A percentile compares a stretch with the other conserved stretches of the same genome.
phyloP scores from a whole-genome alignment of 1,140 invertebrate species.

The Cotesia vestalis region DNA sequence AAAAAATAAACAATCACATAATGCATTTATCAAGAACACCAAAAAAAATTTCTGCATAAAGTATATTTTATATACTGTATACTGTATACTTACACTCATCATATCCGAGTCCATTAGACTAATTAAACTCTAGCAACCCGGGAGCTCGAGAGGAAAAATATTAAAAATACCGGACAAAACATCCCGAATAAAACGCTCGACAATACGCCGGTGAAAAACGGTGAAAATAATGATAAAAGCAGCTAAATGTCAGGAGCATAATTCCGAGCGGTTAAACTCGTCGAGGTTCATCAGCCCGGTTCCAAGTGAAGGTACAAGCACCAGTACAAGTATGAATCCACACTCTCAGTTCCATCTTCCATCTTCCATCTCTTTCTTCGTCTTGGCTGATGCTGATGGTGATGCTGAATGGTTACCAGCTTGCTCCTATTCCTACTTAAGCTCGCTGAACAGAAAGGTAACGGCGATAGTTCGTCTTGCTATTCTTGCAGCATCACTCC shows the following conservation, averaged over 20 bases:
- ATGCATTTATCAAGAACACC: too few relatives aligned
- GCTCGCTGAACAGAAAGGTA: too few relatives aligned
- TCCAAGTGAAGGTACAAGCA: conserved; percentile 37
- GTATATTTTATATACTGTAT: too few relatives aligned
- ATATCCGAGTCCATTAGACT: conserved; percentile 33
- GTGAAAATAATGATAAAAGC: conserved; percentile 22
- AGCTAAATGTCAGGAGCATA: conserved; percentile 40
- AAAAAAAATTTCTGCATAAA: too few relatives aligned
- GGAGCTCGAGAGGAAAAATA: conserved; percentile 8
- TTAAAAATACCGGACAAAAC: conserved; percentile 26
- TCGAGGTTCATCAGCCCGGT: conserved; percentile 42
- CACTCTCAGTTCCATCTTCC: conserved; percentile 37
- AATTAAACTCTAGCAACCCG: conserved; percentile 30
- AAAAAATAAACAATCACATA: too few relatives aligned
- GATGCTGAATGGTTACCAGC: too few relatives aligned
- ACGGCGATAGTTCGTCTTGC: neutral
- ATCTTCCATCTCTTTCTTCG: too few relatives aligned
- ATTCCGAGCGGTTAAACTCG: conserved; percentile 39
- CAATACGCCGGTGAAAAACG: neutral
- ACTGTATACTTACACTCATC: too few relatives aligned
- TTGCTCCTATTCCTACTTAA: neutral
- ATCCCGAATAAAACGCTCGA: conserved; percentile 2
- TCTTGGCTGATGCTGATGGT: too few relatives aligned
- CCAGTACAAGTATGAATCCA: conserved; percentile 8
- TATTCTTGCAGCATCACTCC: conserved; percentile 4